A percentile compares a stretch with the other conserved stretches of the same genome.
phyloP scores from a whole-genome alignment of 2,113 vertebrate genomes.

The Vicugna pacos region DNA sequence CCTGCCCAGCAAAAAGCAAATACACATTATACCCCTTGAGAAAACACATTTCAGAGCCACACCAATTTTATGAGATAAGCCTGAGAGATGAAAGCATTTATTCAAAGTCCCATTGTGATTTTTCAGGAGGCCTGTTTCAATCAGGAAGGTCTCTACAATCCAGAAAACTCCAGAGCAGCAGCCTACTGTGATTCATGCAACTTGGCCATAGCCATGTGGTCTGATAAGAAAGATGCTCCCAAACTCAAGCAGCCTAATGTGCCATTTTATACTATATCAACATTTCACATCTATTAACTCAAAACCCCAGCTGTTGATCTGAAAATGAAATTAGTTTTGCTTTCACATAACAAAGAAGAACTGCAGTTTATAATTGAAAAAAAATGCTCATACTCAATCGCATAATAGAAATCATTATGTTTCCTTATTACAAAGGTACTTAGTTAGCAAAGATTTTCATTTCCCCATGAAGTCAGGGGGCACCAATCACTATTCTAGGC shows the following conservation, averaged over 20 bases:
- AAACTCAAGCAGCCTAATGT: slow-evolving; percentile 80
- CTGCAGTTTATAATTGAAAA: slow-evolving; percentile 74
- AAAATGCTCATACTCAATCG: slow-evolving; percentile 77
- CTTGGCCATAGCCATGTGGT: slow-evolving; percentile 62
- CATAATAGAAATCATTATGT: slow-evolving; percentile 85
- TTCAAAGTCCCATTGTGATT: slow-evolving; percentile 74
- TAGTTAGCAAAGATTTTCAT: slow-evolving; percentile 89
- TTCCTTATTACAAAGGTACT: slow-evolving; percentile 84
- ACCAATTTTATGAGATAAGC: slow-evolving; percentile 85
- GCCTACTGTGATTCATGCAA: slow-evolving; percentile 70
- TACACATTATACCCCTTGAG: slow-evolving; percentile 82
- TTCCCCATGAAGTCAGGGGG: slow-evolving; percentile 80
- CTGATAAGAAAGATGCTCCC: slow-evolving; percentile 79
- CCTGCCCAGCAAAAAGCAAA: slow-evolving; percentile 84
- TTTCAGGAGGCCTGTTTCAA: slow-evolving; percentile 76
- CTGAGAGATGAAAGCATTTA: slow-evolving; percentile 82
- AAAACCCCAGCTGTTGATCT: slow-evolving; percentile 85
- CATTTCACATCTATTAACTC: slow-evolving; percentile 86
- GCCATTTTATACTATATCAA: slow-evolving; percentile 83
- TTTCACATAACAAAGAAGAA: slow-evolving; percentile 80
- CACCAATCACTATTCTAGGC: slow-evolving; percentile 86
- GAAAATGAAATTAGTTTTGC: slow-evolving; percentile 86
- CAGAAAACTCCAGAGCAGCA: slow-evolving; percentile 74
- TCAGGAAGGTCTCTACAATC: slow-evolving; percentile 66
- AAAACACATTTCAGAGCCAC: slow-evolving; percentile 87